phyloP scores from a whole-genome alignment of 1,140 invertebrate genomes.

The Lasioglossum baleicum region DNA sequence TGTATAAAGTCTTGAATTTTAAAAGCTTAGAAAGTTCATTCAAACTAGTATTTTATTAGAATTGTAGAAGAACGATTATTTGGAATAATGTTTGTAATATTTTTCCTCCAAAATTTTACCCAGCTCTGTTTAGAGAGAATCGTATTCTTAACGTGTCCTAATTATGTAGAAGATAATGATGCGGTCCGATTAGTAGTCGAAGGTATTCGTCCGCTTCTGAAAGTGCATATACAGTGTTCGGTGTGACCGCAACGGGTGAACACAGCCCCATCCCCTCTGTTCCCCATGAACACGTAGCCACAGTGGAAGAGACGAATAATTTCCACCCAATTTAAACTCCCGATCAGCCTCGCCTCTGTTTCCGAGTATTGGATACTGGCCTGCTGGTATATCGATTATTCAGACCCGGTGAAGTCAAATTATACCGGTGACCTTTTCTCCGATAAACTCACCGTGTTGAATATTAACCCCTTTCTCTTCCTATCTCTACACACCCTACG shows the following conservation, averaged over 20 bases:
- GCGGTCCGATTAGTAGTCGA: not conserved
- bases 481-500: not conserved
- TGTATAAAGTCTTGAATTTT: not conserved
- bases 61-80: no score
- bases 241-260: conserved; percentile 18
- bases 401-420: conserved; percentile 70
- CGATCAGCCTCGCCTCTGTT: conserved; percentile 71
- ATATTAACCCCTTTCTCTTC: conserved; percentile 50
- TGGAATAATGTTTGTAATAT: no score
- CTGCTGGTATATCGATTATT: conserved; percentile 73
- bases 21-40: not conserved
- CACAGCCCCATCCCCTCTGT: not conserved
- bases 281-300: not conserved
- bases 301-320: conserved; percentile 66
- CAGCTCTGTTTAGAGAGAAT: no score
- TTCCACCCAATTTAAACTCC: conserved; percentile 75
- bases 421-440: conserved; percentile 66
- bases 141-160: no score
- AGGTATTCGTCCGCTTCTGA: conserved; percentile 46
- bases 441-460: conserved; percentile 54
- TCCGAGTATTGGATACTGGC: conserved; percentile 58
- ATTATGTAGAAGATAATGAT: no score
- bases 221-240: conserved; percentile 32
- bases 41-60: no score
- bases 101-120: no score